phyloP scores from a whole-genome alignment of 2,113 vertebrate genomes.

The Psittacula cyanocephala region DNA sequence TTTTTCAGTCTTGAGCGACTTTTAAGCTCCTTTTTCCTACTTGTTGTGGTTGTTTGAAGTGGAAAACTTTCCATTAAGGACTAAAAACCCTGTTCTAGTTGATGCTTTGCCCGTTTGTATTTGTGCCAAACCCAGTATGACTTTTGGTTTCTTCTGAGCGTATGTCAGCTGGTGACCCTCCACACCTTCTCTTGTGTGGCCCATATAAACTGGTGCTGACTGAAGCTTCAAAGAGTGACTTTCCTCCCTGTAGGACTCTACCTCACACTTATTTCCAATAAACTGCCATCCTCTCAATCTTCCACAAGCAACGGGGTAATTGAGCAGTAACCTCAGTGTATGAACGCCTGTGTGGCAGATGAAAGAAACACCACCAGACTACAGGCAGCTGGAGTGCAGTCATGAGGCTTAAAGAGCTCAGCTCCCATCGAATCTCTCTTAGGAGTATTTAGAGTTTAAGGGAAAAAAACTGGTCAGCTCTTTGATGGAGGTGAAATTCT shows the following conservation, averaged over 20 bases:
- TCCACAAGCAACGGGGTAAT: slow-evolving; percentile 26
- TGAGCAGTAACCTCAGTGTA: slow-evolving; percentile 14
- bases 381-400: not conserved
- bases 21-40: slow-evolving; percentile 4
- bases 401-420: not conserved
- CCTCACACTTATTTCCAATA: slow-evolving; percentile 42
- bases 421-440: not conserved
- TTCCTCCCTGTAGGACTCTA: not conserved
- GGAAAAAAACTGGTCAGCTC: not conserved
- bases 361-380: not conserved
- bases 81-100: not conserved
- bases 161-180: slow-evolving; percentile 40
- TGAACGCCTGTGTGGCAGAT: slow-evolving; percentile 44
- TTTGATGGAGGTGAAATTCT: not conserved
- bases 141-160: slow-evolving; percentile 30
- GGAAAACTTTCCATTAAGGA: slow-evolving; percentile 36
- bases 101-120: slow-evolving; percentile 10
- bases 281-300: slow-evolving; percentile 30
- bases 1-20: not conserved
- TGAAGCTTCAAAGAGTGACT: slow-evolving; percentile 22
- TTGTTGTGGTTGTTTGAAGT: slow-evolving; percentile 42
- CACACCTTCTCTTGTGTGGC: slow-evolving; percentile 53
- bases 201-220: not conserved
- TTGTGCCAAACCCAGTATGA: slow-evolving; percentile 6
- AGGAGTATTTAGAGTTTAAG: not conserved